Evolutionary conservation across 2,797 vertebrate species (phyloP), one percentile per base, ranked within the genome.

Genomic region (Eospalax fontanierii): DNA sequence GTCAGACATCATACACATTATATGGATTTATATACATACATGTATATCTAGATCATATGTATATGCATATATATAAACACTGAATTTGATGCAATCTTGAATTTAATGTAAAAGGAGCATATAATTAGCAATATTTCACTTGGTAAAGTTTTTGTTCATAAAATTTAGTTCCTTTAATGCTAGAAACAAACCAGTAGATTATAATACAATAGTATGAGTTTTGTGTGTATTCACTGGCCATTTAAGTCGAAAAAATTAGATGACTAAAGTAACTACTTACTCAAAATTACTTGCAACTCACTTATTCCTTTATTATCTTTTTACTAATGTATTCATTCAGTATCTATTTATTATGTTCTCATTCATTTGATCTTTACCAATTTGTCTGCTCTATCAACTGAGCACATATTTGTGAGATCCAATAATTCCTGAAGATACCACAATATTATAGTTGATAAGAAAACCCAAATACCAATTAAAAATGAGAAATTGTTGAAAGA

Each of bases 211-310:
- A 65, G 35, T 63, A 35, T 57, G 7, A 2, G 1, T 87, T 90
- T 75, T 50, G 10, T 19, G 46, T 75, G 43, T 18, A 11, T 73
- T 90, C 40, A 94, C 16, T 93, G 11, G 11, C 6, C 21, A 89
- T 59, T 7, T 43, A 30, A 70, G 59, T 33, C 74, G 43, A 65
- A 57, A 79, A 78, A 78, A 90, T 75, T 57, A 81, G 2, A 84
- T 94, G 26, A 3, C 4, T 90, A 88, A 79, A 76, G 12, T 71
- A 73, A 87, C 18, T 18, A 78, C 81, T 75, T 88, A 26, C 11
- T 88, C 18, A 79, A 96, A 89, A 80, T 83, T 16, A 80, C 87
- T 93, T 89, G 35, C 18, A 81, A 90, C 86, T 81, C 2, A 83
- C 70, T 90, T 86, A 73, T 74, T 80, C 71, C 6, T 85, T 46